Evolutionary conservation across 2,888 invertebrate genomes (phyloP).

Genomic region (Leucophora obtusa): DNA sequence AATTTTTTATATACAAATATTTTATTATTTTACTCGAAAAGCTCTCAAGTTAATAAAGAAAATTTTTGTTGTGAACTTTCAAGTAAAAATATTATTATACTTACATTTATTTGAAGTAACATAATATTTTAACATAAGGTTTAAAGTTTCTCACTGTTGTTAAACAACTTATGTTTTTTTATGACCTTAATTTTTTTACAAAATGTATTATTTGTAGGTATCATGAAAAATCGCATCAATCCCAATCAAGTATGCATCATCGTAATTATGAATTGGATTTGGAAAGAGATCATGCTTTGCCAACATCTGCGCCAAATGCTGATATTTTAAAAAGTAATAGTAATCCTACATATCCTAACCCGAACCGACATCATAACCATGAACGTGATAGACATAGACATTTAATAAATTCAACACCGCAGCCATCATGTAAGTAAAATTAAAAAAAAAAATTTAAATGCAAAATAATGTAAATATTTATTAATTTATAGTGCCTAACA

Average conservation of each 20-base stretch:
- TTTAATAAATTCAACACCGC: slow-evolving; percentile 76
- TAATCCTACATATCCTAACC: slow-evolving; percentile 87
- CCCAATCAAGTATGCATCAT: slow-evolving; percentile 75
- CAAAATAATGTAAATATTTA: not conserved
- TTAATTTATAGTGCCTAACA: slow-evolving; percentile 79
- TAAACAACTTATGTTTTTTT: too few relatives aligned
- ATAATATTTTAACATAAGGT: too few relatives aligned
- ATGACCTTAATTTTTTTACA: too few relatives aligned
- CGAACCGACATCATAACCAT: slow-evolving; percentile 81
- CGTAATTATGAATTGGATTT: slow-evolving; percentile 83
- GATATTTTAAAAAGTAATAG: slow-evolving; percentile 88
- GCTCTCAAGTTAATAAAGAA: too few relatives aligned
- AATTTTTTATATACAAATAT: too few relatives aligned
- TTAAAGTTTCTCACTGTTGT: too few relatives aligned
- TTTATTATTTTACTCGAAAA: too few relatives aligned
- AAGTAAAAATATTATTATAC: too few relatives aligned
- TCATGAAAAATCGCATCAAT: slow-evolving; percentile 74
- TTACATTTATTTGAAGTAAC: too few relatives aligned
- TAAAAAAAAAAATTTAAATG: not conserved
- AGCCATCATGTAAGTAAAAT: slow-evolving; percentile 74
- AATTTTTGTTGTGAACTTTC: too few relatives aligned
- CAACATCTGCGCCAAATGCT: slow-evolving; percentile 88
- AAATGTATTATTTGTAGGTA: slow-evolving; percentile 68
- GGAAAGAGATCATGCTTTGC: slow-evolving; percentile 86
- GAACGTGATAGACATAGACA: slow-evolving; percentile 76